Evolutionary conservation across 2,113 vertebrate genomes (phyloP), one percentile per base, ranked within the genome.

Genomic region (Salvelinus namaycush): DNA sequence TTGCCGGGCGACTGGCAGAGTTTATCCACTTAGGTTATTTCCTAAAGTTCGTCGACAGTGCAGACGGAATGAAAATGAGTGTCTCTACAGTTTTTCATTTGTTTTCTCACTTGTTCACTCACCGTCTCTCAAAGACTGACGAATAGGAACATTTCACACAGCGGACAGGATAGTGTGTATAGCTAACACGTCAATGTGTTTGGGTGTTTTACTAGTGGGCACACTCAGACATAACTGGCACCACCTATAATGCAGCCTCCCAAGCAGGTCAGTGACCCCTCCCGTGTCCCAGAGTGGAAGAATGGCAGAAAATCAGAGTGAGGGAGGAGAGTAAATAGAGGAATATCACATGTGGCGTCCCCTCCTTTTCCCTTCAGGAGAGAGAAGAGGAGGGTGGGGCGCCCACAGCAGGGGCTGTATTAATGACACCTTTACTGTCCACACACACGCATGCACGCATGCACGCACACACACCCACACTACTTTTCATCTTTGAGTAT

Each of bases 241-340:
- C 59, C 59, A 22, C 59, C n/a, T 20, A 14, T 16, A 16, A 16
- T n/a, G 20, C 59, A 60, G 6, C 59, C 59, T 60, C n/a, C 59
- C n/a, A 9, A n/a, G 59, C 59, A 11, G 59, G 16, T 57, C 54
- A 57, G 2, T 62, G 59, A 62, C 59, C n/a, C n/a, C n/a, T 22
- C 59, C 59, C 14, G n/a, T 22, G 20, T 22, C n/a, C n/a, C 59
- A 8, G 20, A 2, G 20, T 62, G 59, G 59, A 62, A 20, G 59
- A 62, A 62, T 51, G 65, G 13, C 64, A 48, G 65, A 7, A 81
- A 81, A 72, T 57, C 64, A 44, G 64, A 70, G 62, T 3, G 29
- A 76, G 76, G 20, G 70, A 79, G 66, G n/a, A 8, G 65, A 78
- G 68, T 72, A 51, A 83, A 65, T 64, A 18, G 68, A 79, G 48